phyloP scores from a whole-genome alignment of 2,888 invertebrate species.

The Morpho helenor region DNA sequence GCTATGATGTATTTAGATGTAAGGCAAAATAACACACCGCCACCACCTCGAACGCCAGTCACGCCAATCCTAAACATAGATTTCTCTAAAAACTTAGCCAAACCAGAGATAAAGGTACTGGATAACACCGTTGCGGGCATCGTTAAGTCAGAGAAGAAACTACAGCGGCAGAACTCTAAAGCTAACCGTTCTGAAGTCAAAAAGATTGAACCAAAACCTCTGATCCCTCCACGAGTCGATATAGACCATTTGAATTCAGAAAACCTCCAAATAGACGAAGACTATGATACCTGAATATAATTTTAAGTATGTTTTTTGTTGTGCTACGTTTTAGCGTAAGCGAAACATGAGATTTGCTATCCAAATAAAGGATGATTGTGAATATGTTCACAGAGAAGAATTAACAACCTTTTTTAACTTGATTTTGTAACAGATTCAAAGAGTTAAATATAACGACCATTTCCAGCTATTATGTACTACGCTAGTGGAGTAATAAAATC shows the following conservation, averaged over 20 bases:
- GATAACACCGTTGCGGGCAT: slow-evolving; percentile 45
- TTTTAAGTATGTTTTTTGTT: slow-evolving; percentile 42
- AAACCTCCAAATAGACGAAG: slow-evolving; percentile 71
- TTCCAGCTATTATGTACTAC: no score
- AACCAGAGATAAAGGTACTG: slow-evolving; percentile 65
- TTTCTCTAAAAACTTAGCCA: slow-evolving; percentile 56
- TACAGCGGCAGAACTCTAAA: slow-evolving; percentile 57
- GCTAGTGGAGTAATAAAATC: no score
- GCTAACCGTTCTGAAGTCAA: slow-evolving; percentile 44
- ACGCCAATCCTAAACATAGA: slow-evolving; percentile 68
- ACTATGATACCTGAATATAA: slow-evolving; percentile 73
- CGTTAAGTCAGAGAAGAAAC: slow-evolving; percentile 37
- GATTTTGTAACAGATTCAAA: no score
- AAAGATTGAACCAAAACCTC: slow-evolving; percentile 43
- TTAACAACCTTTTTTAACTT: no score
- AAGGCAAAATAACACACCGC: slow-evolving; percentile 32
- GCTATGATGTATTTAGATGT: slow-evolving; percentile 34
- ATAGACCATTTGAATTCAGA: slow-evolving; percentile 63
- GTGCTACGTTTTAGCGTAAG: slow-evolving; percentile 33
- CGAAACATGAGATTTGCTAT: slow-evolving; percentile 30
- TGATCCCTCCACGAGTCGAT: slow-evolving; percentile 39
- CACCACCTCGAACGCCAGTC: slow-evolving; percentile 47
- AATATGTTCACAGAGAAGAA: no score
- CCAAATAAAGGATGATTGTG: slow-evolving; percentile 21
- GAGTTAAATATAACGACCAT: no score